These are phyloP conservation scores for Hololepta plana DNA, from an alignment of 2,888 invertebrate species.

Conservation along the genomic window DNA sequence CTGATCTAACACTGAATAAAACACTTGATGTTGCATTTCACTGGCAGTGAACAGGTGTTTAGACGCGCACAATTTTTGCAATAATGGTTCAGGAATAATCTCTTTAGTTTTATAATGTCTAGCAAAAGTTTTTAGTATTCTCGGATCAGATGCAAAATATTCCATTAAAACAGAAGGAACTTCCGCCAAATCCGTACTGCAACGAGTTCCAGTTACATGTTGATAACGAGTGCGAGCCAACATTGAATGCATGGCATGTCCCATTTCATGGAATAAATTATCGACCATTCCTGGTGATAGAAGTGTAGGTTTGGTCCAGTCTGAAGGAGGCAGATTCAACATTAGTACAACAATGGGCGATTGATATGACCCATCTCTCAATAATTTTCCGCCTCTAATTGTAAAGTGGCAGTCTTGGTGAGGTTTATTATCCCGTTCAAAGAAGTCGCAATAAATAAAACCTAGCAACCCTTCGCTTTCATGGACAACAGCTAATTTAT, in stretches of 20 bases:
- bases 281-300: slow-evolving; percentile 75
- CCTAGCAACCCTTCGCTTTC: slow-evolving; percentile 69
- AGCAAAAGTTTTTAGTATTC: slow-evolving; percentile 72
- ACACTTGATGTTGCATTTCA: slow-evolving; percentile 53
- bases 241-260: slow-evolving; percentile 99
- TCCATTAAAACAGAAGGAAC: slow-evolving; percentile 99
- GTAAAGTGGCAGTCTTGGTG: slow-evolving; percentile 99
- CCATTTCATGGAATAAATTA: slow-evolving; percentile 97
- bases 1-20: slow-evolving; percentile 86
- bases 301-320: slow-evolving; percentile 58
- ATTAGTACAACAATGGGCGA: slow-evolving; percentile 85
- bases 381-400: slow-evolving; percentile 76
- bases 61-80: slow-evolving; percentile 64
- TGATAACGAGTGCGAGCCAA: slow-evolving; percentile 71
- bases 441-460: slow-evolving; percentile 94
- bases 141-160: slow-evolving; percentile 80
- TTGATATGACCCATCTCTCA: slow-evolving; percentile 69
- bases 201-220: slow-evolving; percentile 93
- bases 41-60: slow-evolving; percentile 79
- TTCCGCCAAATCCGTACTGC: slow-evolving; percentile 96
- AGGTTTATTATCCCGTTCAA: slow-evolving; percentile 77
- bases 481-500: slow-evolving; percentile 82
- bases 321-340: slow-evolving; percentile 67
- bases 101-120: slow-evolving; percentile 81
- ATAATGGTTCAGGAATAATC: slow-evolving; percentile 60